Percentiles rank a stretch among this genome's conserved stretches.
These are phyloP conservation scores for Mactromeris polynyma DNA, from an alignment of 2,888 invertebrate genomes.

Conservation along the genomic window DNA sequence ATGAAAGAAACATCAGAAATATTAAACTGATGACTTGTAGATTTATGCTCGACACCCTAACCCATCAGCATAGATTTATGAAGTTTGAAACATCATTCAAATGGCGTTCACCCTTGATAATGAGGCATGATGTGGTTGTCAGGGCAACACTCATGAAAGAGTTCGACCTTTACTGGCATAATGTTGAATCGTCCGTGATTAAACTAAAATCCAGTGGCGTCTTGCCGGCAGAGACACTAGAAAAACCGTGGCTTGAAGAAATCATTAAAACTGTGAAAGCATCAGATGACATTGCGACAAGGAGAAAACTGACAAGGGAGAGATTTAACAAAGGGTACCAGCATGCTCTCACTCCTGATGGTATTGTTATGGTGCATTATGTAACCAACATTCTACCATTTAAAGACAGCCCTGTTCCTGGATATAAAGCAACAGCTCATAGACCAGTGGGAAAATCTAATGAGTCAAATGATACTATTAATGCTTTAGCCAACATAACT, in stretches of 20 bases:
- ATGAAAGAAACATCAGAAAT: constrained; percentile 36
- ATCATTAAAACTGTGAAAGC: constrained; percentile 52
- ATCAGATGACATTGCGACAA: constrained; percentile 32
- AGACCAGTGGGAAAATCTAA: neutral
- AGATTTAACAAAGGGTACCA: constrained; percentile 61
- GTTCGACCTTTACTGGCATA: constrained; percentile 59
- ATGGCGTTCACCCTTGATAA: constrained; percentile 58
- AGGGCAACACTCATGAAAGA: constrained; percentile 58
- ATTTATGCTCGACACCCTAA: constrained; percentile 44
- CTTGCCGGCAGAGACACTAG: constrained; percentile 53
- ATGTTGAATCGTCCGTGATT: constrained; percentile 55
- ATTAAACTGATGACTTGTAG: constrained; percentile 50
- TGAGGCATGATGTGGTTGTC: constrained; percentile 53
- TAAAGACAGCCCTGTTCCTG: constrained; percentile 46
- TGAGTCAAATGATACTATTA: neutral
- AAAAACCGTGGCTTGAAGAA: constrained; percentile 64
- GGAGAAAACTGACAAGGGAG: constrained; percentile 36
- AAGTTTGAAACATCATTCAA: constrained; percentile 45
- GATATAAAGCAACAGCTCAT: neutral
- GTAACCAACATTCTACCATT: constrained; percentile 61
- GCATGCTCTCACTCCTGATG: constrained; percentile 54
- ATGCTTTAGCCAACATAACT: neutral
- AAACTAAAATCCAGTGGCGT: constrained; percentile 22
- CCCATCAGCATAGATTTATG: constrained; percentile 54
- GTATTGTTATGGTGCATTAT: constrained; percentile 61